Conservation (phyloP, 1,140 invertebrate genomes). For the Teleogryllus occipitalis region DNA sequence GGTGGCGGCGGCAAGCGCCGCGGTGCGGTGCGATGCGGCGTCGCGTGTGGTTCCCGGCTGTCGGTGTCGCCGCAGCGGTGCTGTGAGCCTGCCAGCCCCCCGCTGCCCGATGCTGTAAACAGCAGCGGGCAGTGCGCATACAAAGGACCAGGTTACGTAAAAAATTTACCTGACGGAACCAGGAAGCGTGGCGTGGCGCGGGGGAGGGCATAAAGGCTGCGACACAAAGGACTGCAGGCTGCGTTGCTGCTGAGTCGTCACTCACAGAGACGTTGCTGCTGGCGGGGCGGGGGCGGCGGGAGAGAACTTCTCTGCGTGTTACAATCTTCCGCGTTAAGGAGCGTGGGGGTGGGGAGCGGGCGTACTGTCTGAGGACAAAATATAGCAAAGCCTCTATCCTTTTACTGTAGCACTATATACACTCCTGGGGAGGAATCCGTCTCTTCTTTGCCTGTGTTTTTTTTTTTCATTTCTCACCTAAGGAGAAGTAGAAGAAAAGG, state of each 20-base stretch:
- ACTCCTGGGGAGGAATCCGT: not conserved
- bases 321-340: not conserved
- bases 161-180: slow-evolving; percentile 4
- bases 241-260: not conserved
- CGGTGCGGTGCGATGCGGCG: too few species aligned
- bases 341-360: too few species aligned
- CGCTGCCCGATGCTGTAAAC: not conserved
- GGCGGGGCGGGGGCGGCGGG: too few species aligned
- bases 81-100: too few species aligned
- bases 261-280: not conserved
- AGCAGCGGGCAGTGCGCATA: not conserved
- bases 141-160: slow-evolving; percentile 3
- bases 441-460: not conserved
- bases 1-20: too few species aligned
- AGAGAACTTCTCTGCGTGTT: not conserved
- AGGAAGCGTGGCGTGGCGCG: not conserved
- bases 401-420: not conserved
- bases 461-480: not conserved
- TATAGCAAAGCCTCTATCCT: not conserved
- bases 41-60: not conserved
- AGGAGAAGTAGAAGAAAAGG: too few species aligned
- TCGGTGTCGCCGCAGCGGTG: not conserved
- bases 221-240: not conserved
- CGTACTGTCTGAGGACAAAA: not conserved
- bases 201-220: not conserved